A percentile compares a stretch with the other conserved stretches of the same genome.
Conservation (phyloP, 2,888 invertebrate genomes). For the Catocala fraxini region DNA sequence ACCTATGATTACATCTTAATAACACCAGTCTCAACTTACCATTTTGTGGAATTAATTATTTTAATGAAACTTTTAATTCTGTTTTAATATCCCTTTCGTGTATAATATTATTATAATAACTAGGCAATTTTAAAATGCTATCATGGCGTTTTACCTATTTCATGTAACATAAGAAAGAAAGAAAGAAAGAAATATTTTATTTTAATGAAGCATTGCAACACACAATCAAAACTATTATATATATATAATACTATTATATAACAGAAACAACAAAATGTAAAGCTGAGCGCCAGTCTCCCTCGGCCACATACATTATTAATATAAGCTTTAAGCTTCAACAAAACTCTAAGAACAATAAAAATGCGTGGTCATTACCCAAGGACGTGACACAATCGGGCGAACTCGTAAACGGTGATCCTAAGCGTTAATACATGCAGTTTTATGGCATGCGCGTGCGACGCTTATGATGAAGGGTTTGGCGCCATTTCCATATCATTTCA, state of each 20-base stretch:
- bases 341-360: slow-evolving; percentile 19
- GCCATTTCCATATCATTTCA: slow-evolving; percentile 81
- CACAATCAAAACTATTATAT: too few relatives aligned
- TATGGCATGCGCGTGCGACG: slow-evolving; percentile 71
- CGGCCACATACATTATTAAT: not conserved
- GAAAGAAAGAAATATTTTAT: too few relatives aligned
- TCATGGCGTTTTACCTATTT: not conserved
- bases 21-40: not conserved
- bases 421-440: slow-evolving; percentile 65
- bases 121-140: slow-evolving; percentile 2
- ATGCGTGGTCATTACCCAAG: slow-evolving; percentile 52
- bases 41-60: not conserved
- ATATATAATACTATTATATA: too few relatives aligned
- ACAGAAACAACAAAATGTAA: not conserved
- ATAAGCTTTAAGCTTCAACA: not conserved
- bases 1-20: slow-evolving; percentile 11
- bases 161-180: not conserved
- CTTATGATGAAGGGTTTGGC: slow-evolving; percentile 79
- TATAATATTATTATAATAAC: not conserved
- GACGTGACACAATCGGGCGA: slow-evolving; percentile 64
- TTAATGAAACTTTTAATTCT: not conserved
- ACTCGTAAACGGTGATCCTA: slow-evolving; percentile 60
- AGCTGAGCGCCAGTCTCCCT: slow-evolving; percentile 1
- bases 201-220: too few relatives aligned
- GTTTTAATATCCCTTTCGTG: not conserved